These are phyloP conservation scores for Lagria hirta DNA, from an alignment of 2,888 invertebrate genomes.

Conservation along the genomic window DNA sequence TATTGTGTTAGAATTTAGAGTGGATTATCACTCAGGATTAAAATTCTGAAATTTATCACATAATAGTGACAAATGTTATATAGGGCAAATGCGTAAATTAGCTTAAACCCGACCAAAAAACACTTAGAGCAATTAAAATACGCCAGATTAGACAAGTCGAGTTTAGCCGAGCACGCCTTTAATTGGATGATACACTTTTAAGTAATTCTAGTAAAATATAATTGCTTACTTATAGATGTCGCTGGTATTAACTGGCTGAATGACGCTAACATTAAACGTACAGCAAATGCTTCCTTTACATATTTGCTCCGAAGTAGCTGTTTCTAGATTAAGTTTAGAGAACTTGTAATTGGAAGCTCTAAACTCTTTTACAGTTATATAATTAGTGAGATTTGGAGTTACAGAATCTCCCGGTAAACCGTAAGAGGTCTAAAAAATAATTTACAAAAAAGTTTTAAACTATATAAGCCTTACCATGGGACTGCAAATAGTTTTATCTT, in stretches of 20 bases:
- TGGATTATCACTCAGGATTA: not conserved
- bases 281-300: slow-evolving; percentile 37
- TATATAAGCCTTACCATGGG: slow-evolving; percentile 1
- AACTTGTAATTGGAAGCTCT: slow-evolving; percentile 21
- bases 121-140: not conserved
- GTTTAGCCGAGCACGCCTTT: not conserved
- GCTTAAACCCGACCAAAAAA: not conserved
- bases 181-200: not conserved
- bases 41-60: not conserved
- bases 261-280: slow-evolving; percentile 29
- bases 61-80: not conserved
- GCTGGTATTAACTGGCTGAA: slow-evolving; percentile 14
- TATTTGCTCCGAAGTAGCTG: slow-evolving; percentile 27
- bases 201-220: too few species aligned
- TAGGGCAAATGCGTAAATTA: too few species aligned
- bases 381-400: slow-evolving; percentile 24
- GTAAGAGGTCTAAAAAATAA: slow-evolving; percentile 21
- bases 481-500: not conserved
- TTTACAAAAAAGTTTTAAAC: not conserved
- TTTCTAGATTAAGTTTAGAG: slow-evolving; percentile 29
- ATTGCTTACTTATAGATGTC: slow-evolving; percentile 37
- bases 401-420: slow-evolving; percentile 13
- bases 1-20: too few species aligned
- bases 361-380: slow-evolving; percentile 28
- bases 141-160: not conserved